A percentile compares a stretch with the other conserved stretches of the same genome.
Evolutionary conservation across 1,140 invertebrate species (phyloP).

Genomic region (Halictus rubicundus): DNA sequence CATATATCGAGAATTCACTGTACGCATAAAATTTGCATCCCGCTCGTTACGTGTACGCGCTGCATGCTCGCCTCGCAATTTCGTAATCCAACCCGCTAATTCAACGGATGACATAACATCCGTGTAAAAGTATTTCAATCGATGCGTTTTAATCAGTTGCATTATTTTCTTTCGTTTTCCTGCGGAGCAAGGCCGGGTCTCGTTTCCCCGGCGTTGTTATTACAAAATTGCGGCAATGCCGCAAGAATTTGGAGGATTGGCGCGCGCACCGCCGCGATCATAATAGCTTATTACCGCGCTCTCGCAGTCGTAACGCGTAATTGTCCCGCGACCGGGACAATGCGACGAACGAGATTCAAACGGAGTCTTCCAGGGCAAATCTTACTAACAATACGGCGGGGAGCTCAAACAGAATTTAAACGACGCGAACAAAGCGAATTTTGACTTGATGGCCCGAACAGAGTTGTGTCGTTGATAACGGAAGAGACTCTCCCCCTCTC

Average conservation of each 20-base stretch:
- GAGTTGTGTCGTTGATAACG: neutral
- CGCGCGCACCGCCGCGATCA: neutral
- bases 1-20: too few relatives aligned
- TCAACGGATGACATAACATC: too few relatives aligned
- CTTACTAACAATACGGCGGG: conserved; percentile 19
- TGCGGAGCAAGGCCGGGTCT: too few relatives aligned
- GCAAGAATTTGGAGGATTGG: conserved; percentile 14
- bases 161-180: neutral
- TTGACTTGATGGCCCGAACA: conserved; percentile 25
- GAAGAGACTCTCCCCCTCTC: neutral
- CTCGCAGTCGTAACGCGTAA: conserved; percentile 34
- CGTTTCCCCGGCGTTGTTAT: neutral
- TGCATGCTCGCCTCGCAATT: too few relatives aligned
- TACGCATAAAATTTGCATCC: too few relatives aligned
- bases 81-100: too few relatives aligned
- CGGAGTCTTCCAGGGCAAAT: conserved; percentile 6
- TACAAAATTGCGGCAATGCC: neutral
- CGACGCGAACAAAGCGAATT: conserved; percentile 19
- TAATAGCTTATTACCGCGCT: conserved; percentile 21
- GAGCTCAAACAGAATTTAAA: conserved; percentile 37
- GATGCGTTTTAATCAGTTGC: neutral
- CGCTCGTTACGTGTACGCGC: too few relatives aligned
- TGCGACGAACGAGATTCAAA: conserved; percentile 32
- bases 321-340: conserved; percentile 23
- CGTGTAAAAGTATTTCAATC: too few relatives aligned